These are phyloP conservation scores for Molanna angustata DNA, from an alignment of 2,888 invertebrate genomes.

Conservation along the genomic window DNA sequence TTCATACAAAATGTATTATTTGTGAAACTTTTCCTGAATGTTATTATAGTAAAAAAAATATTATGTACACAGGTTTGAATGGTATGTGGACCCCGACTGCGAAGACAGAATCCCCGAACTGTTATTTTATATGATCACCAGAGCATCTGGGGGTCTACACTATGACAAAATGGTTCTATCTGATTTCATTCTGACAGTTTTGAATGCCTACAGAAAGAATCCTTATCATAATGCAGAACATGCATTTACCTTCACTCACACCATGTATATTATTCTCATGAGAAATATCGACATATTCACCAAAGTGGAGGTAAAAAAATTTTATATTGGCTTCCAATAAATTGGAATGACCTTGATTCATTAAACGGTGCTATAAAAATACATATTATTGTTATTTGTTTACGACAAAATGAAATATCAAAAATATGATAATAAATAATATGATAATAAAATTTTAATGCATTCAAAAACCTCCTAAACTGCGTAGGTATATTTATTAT, in stretches of 20 bases:
- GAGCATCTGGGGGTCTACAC: conserved; percentile 46
- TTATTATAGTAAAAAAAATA: no score
- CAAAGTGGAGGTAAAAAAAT: conserved; percentile 50
- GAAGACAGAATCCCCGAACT: conserved; percentile 53
- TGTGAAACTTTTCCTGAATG: no score
- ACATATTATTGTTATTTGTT: no score
- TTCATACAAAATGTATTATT: no score
- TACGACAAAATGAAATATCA: no score
- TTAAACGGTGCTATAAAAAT: no score
- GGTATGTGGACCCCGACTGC: conserved; percentile 54
- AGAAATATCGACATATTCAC: conserved; percentile 51
- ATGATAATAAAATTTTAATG: conserved; percentile 4
- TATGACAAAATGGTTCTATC: conserved; percentile 44
- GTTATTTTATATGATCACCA: conserved; percentile 52
- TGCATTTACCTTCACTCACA: conserved; percentile 61
- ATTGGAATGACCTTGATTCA: no score
- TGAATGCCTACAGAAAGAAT: conserved; percentile 51
- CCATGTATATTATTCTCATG: conserved; percentile 55
- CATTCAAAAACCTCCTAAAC: no score
- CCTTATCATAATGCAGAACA: conserved; percentile 64
- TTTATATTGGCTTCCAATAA: neutral
- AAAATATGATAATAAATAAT: no score
- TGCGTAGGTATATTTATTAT: no score
- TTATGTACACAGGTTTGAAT: conserved; percentile 55
- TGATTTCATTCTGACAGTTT: conserved; percentile 52